Evolutionary conservation across 1,140 invertebrate genomes (phyloP).

Genomic region (Megathymus violae): DNA sequence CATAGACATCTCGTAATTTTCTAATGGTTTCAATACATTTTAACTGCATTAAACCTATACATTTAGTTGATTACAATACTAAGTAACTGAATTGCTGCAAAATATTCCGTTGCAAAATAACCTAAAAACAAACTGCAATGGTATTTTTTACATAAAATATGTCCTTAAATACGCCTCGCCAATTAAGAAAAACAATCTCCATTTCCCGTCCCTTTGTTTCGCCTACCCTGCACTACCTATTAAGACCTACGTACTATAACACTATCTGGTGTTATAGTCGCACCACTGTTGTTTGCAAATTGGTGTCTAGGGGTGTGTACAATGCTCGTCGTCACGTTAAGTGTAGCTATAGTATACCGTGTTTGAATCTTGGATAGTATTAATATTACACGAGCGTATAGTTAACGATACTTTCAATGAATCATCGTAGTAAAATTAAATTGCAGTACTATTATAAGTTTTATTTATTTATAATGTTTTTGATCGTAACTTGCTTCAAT

Average conservation of each 20-base stretch:
- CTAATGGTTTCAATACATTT: no score
- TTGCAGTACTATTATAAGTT: no score
- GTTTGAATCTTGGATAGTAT: neutral
- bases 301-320: slow-evolving; percentile 28
- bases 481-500: no score
- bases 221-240: slow-evolving; percentile 12
- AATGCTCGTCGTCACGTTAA: slow-evolving; percentile 19
- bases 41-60: no score
- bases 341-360: slow-evolving; percentile 6
- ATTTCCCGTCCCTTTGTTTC: slow-evolving; percentile 19
- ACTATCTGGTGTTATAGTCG: slow-evolving; percentile 8
- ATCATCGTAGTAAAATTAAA: no score
- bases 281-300: slow-evolving; percentile 16
- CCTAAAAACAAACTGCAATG: neutral
- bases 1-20: no score
- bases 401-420: no score
- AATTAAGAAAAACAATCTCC: slow-evolving; percentile 30
- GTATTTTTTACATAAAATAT: slow-evolving; percentile 9
- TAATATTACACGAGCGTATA: no score
- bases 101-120: neutral
- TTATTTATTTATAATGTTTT: no score
- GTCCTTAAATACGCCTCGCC: slow-evolving; percentile 4
- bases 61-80: no score
- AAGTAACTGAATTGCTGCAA: no score
- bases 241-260: slow-evolving; percentile 2